Evolutionary conservation across 2,797 vertebrate species (phyloP).

Genomic region (Sebastes minor): DNA sequence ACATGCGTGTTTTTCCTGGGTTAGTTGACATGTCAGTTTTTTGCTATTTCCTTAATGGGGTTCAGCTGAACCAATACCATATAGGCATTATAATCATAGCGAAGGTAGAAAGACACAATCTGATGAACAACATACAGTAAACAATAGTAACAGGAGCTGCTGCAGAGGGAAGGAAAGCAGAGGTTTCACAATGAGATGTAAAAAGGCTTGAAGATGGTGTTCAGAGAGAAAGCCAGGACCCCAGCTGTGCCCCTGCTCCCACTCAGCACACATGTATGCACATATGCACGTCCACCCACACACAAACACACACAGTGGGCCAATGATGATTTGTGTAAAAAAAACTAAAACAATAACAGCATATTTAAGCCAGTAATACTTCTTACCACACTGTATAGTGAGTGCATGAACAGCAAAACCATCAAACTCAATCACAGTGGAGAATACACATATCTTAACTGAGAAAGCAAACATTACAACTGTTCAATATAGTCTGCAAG

Average conservation of each 20-base stretch:
- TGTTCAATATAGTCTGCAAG: background rate
- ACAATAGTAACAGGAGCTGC: background rate
- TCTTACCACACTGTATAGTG: background rate
- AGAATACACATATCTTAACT: background rate
- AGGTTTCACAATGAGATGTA: conserved; percentile 34
- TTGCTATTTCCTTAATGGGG: background rate
- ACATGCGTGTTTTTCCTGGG: background rate
- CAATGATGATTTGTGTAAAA: background rate
- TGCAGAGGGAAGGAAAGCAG: background rate
- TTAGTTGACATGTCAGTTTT: background rate
- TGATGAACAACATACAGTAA: background rate
- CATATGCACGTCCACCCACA: conserved; percentile 67
- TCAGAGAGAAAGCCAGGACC: conserved; percentile 61
- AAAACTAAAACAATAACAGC: background rate
- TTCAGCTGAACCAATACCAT: background rate
- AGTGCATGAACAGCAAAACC: background rate
- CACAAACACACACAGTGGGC: conserved; percentile 35
- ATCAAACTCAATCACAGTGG: background rate
- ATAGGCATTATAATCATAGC: background rate
- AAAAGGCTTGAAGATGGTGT: conserved; percentile 56
- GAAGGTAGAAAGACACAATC: background rate
- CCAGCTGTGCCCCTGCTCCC: conserved; percentile 63
- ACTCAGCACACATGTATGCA: conserved; percentile 68
- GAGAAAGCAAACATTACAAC: background rate
- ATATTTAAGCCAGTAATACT: background rate